Evolutionary conservation across 1,140 invertebrate genomes (phyloP).

Genomic region (Cryptotermes secundus): DNA sequence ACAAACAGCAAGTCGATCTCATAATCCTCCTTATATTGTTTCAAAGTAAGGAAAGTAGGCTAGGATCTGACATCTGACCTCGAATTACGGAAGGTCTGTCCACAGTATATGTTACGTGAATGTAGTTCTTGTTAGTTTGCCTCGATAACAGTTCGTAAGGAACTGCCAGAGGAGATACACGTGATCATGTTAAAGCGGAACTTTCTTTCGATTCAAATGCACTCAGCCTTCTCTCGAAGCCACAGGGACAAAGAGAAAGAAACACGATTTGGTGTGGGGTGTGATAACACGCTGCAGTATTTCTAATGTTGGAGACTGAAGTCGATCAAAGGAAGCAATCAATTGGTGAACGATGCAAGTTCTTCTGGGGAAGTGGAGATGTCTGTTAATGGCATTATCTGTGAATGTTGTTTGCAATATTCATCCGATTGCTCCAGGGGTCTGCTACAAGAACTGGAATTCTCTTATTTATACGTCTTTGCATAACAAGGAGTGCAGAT

Average conservation of each 20-base stretch:
- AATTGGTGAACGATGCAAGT: neutral
- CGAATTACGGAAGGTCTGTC: no score
- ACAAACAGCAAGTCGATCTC: no score
- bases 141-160: no score
- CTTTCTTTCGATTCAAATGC: neutral
- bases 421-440: neutral
- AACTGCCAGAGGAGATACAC: neutral
- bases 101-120: neutral
- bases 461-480: no score
- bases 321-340: slow-evolving; percentile 11
- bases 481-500: no score
- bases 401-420: neutral
- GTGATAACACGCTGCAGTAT: neutral
- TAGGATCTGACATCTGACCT: no score
- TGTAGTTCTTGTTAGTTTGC: neutral
- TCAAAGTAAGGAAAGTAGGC: no score
- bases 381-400: neutral
- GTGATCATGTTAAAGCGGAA: neutral
- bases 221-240: neutral
- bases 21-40: no score
- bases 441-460: neutral
- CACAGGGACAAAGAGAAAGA: neutral
- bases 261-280: neutral
- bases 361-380: neutral
- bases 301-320: neutral